Percentiles rank a stretch among this genome's conserved stretches.
phyloP scores from a whole-genome alignment of 2,113 vertebrate genomes.

The Saccopteryx leptura region DNA sequence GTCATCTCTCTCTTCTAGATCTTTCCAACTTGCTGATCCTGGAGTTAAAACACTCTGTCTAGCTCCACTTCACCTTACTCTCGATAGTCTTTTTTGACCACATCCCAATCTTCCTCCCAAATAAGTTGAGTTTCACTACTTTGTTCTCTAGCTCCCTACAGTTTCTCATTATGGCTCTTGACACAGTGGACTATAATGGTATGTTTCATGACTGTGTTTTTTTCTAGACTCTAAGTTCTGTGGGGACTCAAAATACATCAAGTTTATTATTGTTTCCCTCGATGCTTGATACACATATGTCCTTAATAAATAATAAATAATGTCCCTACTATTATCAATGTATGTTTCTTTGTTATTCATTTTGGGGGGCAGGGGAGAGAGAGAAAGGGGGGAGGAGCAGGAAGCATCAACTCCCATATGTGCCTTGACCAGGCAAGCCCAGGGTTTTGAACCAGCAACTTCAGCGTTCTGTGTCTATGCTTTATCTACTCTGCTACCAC shows the following conservation, averaged over 20 bases:
- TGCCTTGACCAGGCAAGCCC: too few species aligned
- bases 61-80: not conserved
- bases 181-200: not conserved
- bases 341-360: not conserved
- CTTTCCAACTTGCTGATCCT: not conserved
- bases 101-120: not conserved
- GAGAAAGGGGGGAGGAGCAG: too few species aligned
- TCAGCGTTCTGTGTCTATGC: too few species aligned
- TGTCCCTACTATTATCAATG: not conserved
- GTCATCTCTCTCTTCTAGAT: not conserved
- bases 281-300: not conserved
- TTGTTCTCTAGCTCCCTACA: not conserved
- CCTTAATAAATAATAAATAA: not conserved
- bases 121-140: not conserved
- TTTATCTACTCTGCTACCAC: too few species aligned
- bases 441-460: too few species aligned
- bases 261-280: not conserved
- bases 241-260: not conserved
- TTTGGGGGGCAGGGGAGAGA: too few species aligned
- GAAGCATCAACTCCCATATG: too few species aligned
- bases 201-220: not conserved
- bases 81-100: not conserved
- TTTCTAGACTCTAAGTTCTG: not conserved
- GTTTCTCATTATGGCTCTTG: not conserved
- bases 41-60: not conserved